A percentile compares a stretch with the other conserved stretches of the same genome.
phyloP scores from a whole-genome alignment of 1,140 invertebrate genomes.

The Zophobas morio region DNA sequence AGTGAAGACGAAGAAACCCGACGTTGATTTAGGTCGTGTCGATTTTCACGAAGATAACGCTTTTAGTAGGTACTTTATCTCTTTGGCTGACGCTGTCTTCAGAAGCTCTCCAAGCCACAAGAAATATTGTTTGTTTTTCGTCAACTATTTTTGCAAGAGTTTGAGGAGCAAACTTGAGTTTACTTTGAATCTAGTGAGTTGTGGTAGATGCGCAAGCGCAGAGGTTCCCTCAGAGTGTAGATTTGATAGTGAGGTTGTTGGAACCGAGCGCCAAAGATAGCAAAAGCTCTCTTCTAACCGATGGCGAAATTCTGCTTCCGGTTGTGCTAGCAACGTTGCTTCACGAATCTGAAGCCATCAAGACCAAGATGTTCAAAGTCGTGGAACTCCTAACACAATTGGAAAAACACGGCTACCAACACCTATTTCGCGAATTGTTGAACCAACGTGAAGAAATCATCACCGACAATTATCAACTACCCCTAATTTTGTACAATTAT shows the following conservation, averaged over 20 bases:
- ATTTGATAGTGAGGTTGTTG: not conserved
- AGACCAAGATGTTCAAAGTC: constrained; percentile 67
- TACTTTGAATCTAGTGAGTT: constrained; percentile 56
- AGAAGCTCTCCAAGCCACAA: constrained; percentile 3
- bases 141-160: constrained; percentile 19
- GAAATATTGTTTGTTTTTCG: constrained; percentile 5
- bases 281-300: not conserved
- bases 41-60: constrained; percentile 47
- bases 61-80: constrained; percentile 9
- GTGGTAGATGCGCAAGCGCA: constrained; percentile 5
- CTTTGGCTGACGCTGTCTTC: not conserved
- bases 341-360: constrained; percentile 66
- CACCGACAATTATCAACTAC: constrained; percentile 75
- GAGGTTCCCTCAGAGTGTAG: constrained; percentile 4
- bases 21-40: constrained; percentile 28
- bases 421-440: constrained; percentile 51
- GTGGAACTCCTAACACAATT: constrained; percentile 56
- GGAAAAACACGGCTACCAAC: constrained; percentile 37
- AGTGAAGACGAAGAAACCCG: constrained; percentile 48
- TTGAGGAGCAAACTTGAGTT: constrained; percentile 53
- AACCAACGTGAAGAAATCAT: constrained; percentile 70
- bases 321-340: constrained; percentile 69
- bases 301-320: constrained; percentile 55
- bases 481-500: constrained; percentile 70
- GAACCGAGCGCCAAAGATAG: not conserved